Evolutionary conservation across 2,888 invertebrate genomes (phyloP).

Genomic region (Amaurobius ferox): DNA sequence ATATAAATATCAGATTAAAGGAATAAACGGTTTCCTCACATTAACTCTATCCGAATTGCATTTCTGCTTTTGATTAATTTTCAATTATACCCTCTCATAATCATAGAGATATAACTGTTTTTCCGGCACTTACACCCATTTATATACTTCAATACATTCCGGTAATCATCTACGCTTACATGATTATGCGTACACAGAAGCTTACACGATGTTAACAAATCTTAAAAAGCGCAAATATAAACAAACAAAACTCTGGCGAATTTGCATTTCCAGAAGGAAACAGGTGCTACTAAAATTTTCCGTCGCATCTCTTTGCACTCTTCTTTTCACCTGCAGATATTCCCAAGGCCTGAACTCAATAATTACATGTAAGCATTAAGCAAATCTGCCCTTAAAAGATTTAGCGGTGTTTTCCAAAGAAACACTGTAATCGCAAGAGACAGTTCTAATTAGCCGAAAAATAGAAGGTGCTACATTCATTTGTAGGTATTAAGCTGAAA

Average conservation of each 20-base stretch:
- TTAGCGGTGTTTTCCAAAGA: neutral
- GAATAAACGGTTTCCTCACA: too few relatives aligned
- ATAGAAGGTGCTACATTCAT: neutral
- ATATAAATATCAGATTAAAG: too few relatives aligned
- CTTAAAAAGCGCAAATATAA: neutral
- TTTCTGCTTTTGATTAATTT: too few relatives aligned
- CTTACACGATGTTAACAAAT: too few relatives aligned
- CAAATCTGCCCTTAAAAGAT: neutral
- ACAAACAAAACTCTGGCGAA: neutral
- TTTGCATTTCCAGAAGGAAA: neutral
- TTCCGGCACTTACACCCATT: too few relatives aligned
- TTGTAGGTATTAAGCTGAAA: constrained; percentile 2
- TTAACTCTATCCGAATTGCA: too few relatives aligned
- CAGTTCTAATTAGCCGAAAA: constrained; percentile 6
- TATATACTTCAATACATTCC: too few relatives aligned
- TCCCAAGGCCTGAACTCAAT: constrained; percentile 5
- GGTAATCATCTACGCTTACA: too few relatives aligned
- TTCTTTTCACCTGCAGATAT: constrained; percentile 2
- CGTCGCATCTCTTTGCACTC: neutral
- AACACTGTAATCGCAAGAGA: neutral
- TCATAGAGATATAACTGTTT: too few relatives aligned
- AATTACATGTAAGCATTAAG: constrained; percentile 9
- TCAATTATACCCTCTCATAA: too few relatives aligned
- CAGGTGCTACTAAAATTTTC: constrained; percentile 10
- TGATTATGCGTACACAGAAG: too few relatives aligned